phyloP scores from a whole-genome alignment of 2,888 invertebrate genomes.

The Campoplex nolae region DNA sequence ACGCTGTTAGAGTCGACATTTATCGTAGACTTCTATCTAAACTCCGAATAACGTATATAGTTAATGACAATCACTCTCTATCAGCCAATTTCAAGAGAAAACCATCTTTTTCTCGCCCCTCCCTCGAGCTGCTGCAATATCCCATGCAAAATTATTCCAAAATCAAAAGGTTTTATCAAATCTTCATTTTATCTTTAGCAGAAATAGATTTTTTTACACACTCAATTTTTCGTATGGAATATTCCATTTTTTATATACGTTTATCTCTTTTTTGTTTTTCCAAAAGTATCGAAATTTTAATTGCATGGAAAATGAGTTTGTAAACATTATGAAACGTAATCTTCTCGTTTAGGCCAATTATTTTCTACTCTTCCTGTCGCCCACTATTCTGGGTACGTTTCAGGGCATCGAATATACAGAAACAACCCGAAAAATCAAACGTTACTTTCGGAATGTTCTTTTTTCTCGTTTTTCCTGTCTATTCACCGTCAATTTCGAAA shows the following conservation, averaged over 20 bases:
- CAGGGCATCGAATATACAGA: slow-evolving; percentile 3
- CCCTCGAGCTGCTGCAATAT: slow-evolving; percentile 74
- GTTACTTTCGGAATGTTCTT: slow-evolving; percentile 12
- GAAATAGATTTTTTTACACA: slow-evolving; percentile 7
- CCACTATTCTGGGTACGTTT: slow-evolving; percentile 70
- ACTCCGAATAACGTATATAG: slow-evolving; percentile 79
- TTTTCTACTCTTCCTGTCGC: slow-evolving; percentile 74
- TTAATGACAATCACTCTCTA: slow-evolving; percentile 84
- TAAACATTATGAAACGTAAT: slow-evolving; percentile 41
- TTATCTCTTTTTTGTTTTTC: background rate
- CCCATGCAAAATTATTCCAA: slow-evolving; percentile 73
- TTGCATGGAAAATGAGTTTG: slow-evolving; percentile 16
- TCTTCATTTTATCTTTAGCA: background rate
- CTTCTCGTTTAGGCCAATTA: slow-evolving; percentile 63
- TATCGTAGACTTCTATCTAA: slow-evolving; percentile 77
- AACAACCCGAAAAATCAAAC: slow-evolving; percentile 3
- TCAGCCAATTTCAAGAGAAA: slow-evolving; percentile 75
- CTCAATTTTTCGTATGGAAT: background rate
- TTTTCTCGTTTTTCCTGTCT: slow-evolving; percentile 19
- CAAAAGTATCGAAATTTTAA: slow-evolving; percentile 17
- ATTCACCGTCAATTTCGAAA: slow-evolving; percentile 51
- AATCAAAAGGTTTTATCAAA: slow-evolving; percentile 2
- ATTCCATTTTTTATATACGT: background rate
- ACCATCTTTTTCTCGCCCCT: slow-evolving; percentile 62
- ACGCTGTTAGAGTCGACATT: slow-evolving; percentile 74